A percentile compares a stretch with the other conserved stretches of the same genome.
Conservation (phyloP, 2,113 vertebrate genomes). For the Pachypanchax playfairii region DNA sequence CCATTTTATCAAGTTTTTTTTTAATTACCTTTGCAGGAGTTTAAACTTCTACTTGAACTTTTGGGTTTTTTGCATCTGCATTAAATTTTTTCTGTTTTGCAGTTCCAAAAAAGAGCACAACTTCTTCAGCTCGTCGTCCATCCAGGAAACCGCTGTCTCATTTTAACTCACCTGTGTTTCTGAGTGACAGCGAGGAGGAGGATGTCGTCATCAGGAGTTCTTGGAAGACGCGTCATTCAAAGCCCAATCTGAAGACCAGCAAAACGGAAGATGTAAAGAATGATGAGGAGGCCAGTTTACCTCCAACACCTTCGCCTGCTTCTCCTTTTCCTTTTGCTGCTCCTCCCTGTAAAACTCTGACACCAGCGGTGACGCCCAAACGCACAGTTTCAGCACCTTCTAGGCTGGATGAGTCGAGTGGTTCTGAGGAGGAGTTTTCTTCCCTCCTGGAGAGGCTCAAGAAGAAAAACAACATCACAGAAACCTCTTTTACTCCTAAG, state of each 20-base stretch:
- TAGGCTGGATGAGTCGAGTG: slow-evolving; percentile 58
- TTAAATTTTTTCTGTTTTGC: background rate
- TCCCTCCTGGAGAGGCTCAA: slow-evolving; percentile 83
- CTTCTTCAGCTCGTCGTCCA: slow-evolving; percentile 41
- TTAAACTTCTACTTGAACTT: too few relatives aligned
- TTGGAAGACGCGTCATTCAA: slow-evolving; percentile 70
- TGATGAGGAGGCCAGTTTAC: slow-evolving; percentile 4
- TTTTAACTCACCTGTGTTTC: slow-evolving; percentile 71
- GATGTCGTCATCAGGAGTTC: slow-evolving; percentile 73
- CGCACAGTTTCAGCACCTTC: slow-evolving; percentile 46
- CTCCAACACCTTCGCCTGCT: slow-evolving; percentile 2
- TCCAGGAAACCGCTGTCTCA: slow-evolving; percentile 49
- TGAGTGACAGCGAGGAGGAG: slow-evolving; percentile 78
- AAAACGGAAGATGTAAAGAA: background rate
- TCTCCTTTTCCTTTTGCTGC: slow-evolving; percentile 14
- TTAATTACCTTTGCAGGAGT: too few relatives aligned
- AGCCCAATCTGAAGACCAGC: slow-evolving; percentile 22
- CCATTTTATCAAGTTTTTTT: background rate
- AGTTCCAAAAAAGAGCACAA: slow-evolving; percentile 56
- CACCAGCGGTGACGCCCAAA: slow-evolving; percentile 24
- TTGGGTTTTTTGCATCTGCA: background rate
- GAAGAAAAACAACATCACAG: slow-evolving; percentile 54
- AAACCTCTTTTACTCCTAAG: slow-evolving; percentile 25
- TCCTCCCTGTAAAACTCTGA: background rate
- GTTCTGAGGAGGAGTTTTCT: slow-evolving; percentile 84